A percentile compares a stretch with the other conserved stretches of the same genome.
Evolutionary conservation across 2,113 vertebrate species (phyloP).

Genomic region (Oncorhynchus gorbuscha): DNA sequence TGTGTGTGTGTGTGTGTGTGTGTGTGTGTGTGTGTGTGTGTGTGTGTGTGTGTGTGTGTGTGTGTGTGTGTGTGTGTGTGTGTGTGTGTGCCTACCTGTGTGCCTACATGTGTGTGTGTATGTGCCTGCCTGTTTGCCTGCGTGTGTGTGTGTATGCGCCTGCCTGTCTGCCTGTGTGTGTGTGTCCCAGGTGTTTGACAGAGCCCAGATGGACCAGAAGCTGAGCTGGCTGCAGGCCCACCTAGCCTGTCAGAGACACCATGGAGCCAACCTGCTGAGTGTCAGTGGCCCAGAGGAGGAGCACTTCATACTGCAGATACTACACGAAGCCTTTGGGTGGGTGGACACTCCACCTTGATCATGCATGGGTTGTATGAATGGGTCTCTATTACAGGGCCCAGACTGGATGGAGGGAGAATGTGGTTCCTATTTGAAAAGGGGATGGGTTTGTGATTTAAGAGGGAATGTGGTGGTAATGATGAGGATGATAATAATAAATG

Average conservation of each 20-base stretch:
- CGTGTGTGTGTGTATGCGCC: conserved; percentile 7
- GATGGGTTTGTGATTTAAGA: neutral
- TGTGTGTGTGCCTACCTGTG: neutral
- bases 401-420: neutral
- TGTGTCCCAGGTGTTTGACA: conserved; percentile 83
- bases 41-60: neutral
- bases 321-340: conserved; percentile 92
- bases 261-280: conserved; percentile 90
- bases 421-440: neutral
- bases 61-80: too few relatives aligned
- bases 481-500: too few relatives aligned
- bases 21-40: too few relatives aligned
- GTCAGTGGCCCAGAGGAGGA: conserved; percentile 86
- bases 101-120: neutral
- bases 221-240: conserved; percentile 87
- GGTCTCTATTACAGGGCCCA: neutral
- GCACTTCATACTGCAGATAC: conserved; percentile 81
- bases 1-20: neutral
- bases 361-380: neutral
- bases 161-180: neutral
- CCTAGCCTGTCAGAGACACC: conserved; percentile 79
- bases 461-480: neutral
- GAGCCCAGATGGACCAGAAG: conserved; percentile 81
- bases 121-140: neutral
- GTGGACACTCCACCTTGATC: conserved; percentile 30